These are phyloP conservation scores for Aspiorhynchus laticeps DNA, from an alignment of 2,113 vertebrate species.

Conservation along the genomic window DNA sequence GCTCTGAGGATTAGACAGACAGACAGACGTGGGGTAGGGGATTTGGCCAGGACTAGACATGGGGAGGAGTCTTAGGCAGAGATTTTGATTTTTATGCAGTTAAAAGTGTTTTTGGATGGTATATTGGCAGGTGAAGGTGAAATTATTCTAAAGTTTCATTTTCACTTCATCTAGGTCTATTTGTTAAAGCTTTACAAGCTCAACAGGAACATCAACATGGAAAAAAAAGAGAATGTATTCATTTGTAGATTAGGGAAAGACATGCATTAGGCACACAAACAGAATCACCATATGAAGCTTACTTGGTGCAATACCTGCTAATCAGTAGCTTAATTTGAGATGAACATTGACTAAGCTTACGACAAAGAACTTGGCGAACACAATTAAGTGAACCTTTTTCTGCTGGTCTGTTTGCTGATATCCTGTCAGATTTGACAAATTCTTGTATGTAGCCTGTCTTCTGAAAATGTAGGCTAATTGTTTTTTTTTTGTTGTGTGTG, in stretches of 20 bases:
- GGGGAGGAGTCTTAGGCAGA: not conserved
- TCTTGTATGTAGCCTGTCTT: not conserved
- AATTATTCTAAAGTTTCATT: not conserved
- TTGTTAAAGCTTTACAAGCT: not conserved
- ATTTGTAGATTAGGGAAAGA: not conserved
- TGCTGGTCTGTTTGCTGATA: not conserved
- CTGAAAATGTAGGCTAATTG: not conserved
- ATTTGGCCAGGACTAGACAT: not conserved
- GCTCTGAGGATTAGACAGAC: conserved; percentile 2
- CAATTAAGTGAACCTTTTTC: not conserved
- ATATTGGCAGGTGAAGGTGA: not conserved
- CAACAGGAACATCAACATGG: not conserved
- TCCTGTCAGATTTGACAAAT: not conserved
- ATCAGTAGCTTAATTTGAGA: conserved; percentile 17
- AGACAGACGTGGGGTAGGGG: not conserved
- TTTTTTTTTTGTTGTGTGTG: not conserved
- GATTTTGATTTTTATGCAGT: not conserved
- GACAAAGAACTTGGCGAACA: not conserved
- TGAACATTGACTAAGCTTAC: conserved; percentile 21
- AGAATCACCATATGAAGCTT: conserved; percentile 1
- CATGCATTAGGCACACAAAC: not conserved
- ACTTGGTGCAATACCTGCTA: not conserved
- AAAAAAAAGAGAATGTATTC: not conserved
- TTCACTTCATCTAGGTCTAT: not conserved
- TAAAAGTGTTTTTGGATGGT: not conserved